Conservation (phyloP, 2,113 vertebrate genomes). For the Crotalus tigris region DNA sequence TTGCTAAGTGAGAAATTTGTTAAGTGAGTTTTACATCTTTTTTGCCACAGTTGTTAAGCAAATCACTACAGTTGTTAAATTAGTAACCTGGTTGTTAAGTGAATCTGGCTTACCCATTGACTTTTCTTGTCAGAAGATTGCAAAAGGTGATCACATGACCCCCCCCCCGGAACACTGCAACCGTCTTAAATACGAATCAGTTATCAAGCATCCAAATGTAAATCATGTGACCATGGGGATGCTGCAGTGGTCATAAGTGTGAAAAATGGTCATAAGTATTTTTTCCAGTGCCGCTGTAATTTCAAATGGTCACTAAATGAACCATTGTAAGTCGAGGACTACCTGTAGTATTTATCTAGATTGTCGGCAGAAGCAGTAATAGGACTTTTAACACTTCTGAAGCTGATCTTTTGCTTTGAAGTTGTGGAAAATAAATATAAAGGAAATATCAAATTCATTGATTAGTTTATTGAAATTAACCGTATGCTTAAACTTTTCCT, state of each 20-base stretch:
- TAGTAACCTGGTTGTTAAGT: not conserved
- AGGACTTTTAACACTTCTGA: not conserved
- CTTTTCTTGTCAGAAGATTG: not conserved
- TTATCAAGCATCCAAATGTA: not conserved
- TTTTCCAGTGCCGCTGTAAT: not conserved
- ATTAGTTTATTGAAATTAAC: conserved; percentile 22
- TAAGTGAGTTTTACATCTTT: not conserved
- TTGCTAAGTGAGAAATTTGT: not conserved
- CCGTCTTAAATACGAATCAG: not conserved
- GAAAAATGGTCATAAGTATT: not conserved
- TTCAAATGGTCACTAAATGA: not conserved
- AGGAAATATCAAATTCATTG: conserved; percentile 14
- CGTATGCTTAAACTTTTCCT: not conserved
- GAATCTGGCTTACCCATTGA: not conserved
- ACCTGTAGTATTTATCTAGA: conserved; percentile 8
- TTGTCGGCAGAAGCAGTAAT: not conserved
- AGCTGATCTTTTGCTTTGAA: not conserved
- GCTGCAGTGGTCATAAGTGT: not conserved
- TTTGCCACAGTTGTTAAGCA: not conserved
- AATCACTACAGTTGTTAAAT: not conserved
- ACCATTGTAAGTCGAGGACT: not conserved
- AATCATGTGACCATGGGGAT: not conserved
- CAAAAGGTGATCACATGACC: not conserved
- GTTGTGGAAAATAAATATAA: not conserved
- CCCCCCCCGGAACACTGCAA: not conserved